Base-by-base conservation (phyloP, 2,888 invertebrate genomes). In the Sthenelais limicola region DNA sequence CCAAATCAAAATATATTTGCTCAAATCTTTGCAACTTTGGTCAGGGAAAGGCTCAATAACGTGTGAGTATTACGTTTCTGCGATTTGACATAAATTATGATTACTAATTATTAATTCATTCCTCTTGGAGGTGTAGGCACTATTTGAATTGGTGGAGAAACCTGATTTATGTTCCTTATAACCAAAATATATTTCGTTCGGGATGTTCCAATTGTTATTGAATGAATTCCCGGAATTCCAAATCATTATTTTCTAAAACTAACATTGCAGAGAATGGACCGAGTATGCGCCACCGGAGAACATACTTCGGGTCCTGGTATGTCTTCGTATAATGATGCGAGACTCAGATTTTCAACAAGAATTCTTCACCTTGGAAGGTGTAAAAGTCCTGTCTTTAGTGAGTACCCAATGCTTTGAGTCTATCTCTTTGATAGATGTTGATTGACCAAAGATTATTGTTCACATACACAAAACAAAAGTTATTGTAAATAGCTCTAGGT, bases 301-400 rank as follows among this genome's bases (percentile, higher is more conserved):
- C 74, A 81, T 86, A 51, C 79, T 85, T 15, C 80, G 82, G 12
- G 79, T 86, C 38, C 73, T 86, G 68, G 81, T 83, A 52, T 85
- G 84, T 75, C 77, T 86, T 26, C 79, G 86, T 21, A 85, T 86
- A 33, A 74, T 86, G 54, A 81, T 86, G 82, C 77, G 86, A 43
- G 86, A 86, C 72, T 72, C 79, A 0, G 66, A 76, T 9, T 86
- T 81, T 79, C 85, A 85, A 80, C 81, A 80, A 62, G 75, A 80
- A 32, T 85, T 86, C 78, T 83, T 82, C 71, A 73, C 81, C 33
- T 77, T 82, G 5, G 80, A 78, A 54, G 85, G 83, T 35, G 81
- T 84, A 26, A 82, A 80, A 71, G 80, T 80, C 52, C 74, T 86
- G 56, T 80, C 85, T 32, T 82, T 84, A 80, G 84, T 83, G 78